Evolutionary conservation across 2,888 invertebrate genomes (phyloP), one percentile per base, ranked within the genome.

Genomic region (Drosophila gaucha): DNA sequence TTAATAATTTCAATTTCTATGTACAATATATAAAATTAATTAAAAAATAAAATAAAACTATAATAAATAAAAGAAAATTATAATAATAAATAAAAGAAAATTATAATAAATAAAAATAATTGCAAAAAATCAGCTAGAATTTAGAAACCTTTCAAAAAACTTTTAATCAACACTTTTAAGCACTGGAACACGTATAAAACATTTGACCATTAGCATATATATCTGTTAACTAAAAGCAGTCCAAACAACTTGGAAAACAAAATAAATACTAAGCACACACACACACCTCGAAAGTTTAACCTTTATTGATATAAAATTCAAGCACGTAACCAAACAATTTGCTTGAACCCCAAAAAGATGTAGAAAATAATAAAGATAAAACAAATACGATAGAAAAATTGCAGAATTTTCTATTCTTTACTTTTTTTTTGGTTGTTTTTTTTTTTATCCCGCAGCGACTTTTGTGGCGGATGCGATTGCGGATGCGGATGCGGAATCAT

Each of bases 291-390:
- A 41, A 24, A 62, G 52, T 47, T 44, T 67, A 71, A 59, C 65
- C 69, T 57, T 63, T 79, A 67, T 71, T 79, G 74, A 67, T 83
- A 74, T 66, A 84, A 74, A 74, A 68, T 77, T 74, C 69, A 77
- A 72, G 74, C 82, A 86, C 82, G 84, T 77, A 74, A 57, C 69
- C 77, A 84, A 82, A 84, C 84, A 82, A 55, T 70, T 70, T 67
- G 55, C 46, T 44, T n/a, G 20, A 26, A 44, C 18, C 30, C 44
- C 33, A 43, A 20, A 52, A 51, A 6, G 2, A 2, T 38, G 14
- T n/a, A 18, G 36, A 28, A 20, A 14, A 35, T 12, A 43, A 36
- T 39, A 36, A 50, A 62, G 14, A 16, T 22, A 36, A 33, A 66
- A 14, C 26, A 44, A 44, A 56, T 6, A 6, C 18, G 20, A n/a